A percentile compares a stretch with the other conserved stretches of the same genome.
Conservation (phyloP, 2,888 invertebrate species). For the Drosophila pseudotalamancana region DNA sequence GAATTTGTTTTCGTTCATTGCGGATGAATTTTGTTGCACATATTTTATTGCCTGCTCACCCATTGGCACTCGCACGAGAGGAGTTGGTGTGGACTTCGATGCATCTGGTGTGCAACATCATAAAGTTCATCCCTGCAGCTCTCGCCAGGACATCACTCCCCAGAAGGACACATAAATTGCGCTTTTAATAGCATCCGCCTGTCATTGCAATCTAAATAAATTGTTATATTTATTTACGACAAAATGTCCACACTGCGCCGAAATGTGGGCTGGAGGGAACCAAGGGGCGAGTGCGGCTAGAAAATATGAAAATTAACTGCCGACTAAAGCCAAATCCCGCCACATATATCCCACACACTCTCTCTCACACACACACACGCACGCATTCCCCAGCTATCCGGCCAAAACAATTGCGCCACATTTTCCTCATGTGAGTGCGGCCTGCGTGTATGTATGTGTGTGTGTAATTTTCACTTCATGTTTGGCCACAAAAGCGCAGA, state of each 20-base stretch:
- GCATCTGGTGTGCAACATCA: constrained; percentile 59
- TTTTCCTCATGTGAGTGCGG: constrained; percentile 41
- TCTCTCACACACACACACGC: constrained; percentile 7
- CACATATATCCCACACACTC: constrained; percentile 37
- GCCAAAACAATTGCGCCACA: constrained; percentile 75
- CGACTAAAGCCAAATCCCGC: constrained; percentile 76
- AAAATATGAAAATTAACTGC: constrained; percentile 82
- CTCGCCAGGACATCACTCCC: constrained; percentile 28
- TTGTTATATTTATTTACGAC: constrained; percentile 82
- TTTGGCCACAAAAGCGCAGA: constrained; percentile 78
- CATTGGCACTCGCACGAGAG: constrained; percentile 14
- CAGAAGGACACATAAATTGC: constrained; percentile 71
- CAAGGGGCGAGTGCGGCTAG: constrained; percentile 63
- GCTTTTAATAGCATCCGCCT: constrained; percentile 79
- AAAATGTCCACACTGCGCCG: constrained; percentile 58
- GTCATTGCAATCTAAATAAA: constrained; percentile 82
- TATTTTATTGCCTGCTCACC: constrained; percentile 17
- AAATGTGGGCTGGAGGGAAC: neutral
- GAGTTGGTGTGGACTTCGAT: constrained; percentile 20
- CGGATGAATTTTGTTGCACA: neutral
- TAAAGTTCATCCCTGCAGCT: constrained; percentile 47
- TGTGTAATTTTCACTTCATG: constrained; percentile 80
- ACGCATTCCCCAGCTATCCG: constrained; percentile 14
- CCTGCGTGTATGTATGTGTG: constrained; percentile 35
- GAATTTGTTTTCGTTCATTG: neutral